These are phyloP conservation scores for Watsonalla cultraria DNA, from an alignment of 2,888 invertebrate genomes.

Conservation along the genomic window DNA sequence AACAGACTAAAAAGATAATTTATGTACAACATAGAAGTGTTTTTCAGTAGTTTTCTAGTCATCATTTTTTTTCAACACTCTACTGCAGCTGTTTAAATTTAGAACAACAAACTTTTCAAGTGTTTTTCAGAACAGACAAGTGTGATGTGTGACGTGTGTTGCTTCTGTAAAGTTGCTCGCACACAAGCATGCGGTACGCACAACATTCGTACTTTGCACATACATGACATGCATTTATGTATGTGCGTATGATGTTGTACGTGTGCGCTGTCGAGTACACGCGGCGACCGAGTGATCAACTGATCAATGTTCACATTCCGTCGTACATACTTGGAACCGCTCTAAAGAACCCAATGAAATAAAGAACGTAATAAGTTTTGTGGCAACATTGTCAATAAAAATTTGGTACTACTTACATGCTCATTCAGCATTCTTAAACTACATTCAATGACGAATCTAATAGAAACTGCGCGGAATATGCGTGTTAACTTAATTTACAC, in stretches of 20 bases:
- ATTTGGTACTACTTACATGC: background rate
- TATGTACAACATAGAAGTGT: too few relatives aligned
- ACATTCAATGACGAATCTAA: background rate
- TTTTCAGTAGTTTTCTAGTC: too few relatives aligned
- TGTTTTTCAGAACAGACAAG: slow-evolving; percentile 28
- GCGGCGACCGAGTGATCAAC: slow-evolving; percentile 60
- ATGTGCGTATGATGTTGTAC: slow-evolving; percentile 9
- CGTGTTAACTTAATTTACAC: too few relatives aligned
- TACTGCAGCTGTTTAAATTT: too few relatives aligned
- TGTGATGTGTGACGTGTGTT: slow-evolving; percentile 15
- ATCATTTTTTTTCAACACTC: too few relatives aligned
- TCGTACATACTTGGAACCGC: slow-evolving; percentile 38
- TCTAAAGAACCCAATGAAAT: slow-evolving; percentile 13
- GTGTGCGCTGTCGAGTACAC: slow-evolving; percentile 45
- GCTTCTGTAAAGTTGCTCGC: slow-evolving; percentile 29
- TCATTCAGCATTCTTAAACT: background rate
- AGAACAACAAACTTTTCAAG: background rate
- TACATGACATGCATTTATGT: slow-evolving; percentile 15
- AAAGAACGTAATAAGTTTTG: background rate
- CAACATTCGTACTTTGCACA: background rate
- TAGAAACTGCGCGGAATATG: background rate
- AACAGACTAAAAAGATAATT: too few relatives aligned
- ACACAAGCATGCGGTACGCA: slow-evolving; percentile 25
- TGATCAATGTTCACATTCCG: slow-evolving; percentile 69
- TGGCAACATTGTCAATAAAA: background rate